These are phyloP conservation scores for Chroicocephalus ridibundus DNA, from an alignment of 2,113 vertebrate species.

Conservation along the genomic window DNA sequence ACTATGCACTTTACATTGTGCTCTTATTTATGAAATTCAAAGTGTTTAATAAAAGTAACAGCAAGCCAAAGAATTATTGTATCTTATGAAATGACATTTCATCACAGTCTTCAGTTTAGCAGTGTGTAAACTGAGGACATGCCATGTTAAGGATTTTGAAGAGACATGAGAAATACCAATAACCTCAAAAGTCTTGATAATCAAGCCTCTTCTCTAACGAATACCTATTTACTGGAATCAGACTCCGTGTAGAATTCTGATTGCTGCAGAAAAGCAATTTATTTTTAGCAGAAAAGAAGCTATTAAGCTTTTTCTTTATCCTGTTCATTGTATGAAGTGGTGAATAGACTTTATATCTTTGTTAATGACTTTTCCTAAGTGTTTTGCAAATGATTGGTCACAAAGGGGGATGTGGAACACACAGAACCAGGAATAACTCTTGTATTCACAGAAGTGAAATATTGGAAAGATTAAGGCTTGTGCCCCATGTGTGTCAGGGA, in stretches of 20 bases:
- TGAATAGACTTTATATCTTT: background rate
- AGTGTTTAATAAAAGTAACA: background rate
- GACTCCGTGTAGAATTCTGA: background rate
- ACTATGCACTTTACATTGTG: background rate
- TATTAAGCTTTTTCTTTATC: background rate
- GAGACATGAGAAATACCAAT: background rate
- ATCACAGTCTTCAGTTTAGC: background rate
- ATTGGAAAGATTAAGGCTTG: background rate
- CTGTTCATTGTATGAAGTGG: background rate
- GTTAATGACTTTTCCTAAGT: slow-evolving; percentile 6
- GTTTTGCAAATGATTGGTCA: background rate
- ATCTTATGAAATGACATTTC: background rate
- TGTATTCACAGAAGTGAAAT: background rate
- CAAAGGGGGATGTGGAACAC: background rate
- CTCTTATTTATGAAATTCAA: background rate
- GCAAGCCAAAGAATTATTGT: background rate
- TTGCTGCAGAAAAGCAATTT: slow-evolving; percentile 9
- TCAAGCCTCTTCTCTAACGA: background rate
- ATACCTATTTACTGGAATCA: background rate
- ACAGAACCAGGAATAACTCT: background rate
- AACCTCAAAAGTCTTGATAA: background rate
- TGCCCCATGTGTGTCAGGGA: background rate
- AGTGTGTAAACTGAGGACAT: background rate
- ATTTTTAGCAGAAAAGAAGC: background rate
- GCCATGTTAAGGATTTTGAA: background rate